phyloP scores from a whole-genome alignment of 35 echinoderm and acorn worm genomes.

The Acanthaster planci region DNA sequence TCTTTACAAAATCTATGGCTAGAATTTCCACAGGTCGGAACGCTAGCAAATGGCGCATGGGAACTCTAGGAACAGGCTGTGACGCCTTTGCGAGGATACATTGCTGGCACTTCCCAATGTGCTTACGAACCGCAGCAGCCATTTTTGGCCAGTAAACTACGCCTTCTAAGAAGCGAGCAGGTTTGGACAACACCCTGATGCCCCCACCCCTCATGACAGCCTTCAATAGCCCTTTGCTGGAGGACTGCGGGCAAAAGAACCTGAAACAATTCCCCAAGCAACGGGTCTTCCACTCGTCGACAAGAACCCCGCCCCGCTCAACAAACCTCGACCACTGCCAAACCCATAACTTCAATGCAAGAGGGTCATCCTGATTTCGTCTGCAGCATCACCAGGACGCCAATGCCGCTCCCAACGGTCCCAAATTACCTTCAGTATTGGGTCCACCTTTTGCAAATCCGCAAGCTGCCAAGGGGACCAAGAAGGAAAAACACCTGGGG shows the following conservation, averaged over 20 bases:
- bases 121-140: not conserved
- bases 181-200: conserved; percentile 51
- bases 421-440: not conserved
- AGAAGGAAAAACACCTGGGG: conserved; percentile 15
- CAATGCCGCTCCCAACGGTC: not conserved
- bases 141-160: conserved; percentile 49
- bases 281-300: not conserved
- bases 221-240: not conserved
- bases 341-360: not conserved
- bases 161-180: not conserved
- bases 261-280: not conserved
- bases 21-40: conserved; percentile 30
- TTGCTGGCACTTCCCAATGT: not conserved
- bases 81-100: conserved; percentile 33
- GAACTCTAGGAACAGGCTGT: not conserved
- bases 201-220: conserved; percentile 34
- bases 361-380: not conserved
- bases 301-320: conserved; percentile 25
- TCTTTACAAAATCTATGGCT: conserved; percentile 53
- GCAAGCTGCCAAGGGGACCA: not conserved
- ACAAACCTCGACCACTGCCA: conserved; percentile 23
- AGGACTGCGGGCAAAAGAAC: not conserved
- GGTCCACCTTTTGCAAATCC: conserved; percentile 13
- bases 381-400: not conserved
- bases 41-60: conserved; percentile 27